Evolutionary conservation across 2,113 vertebrate genomes (phyloP), one percentile per base, ranked within the genome.

Genomic region (Pongo abelii): DNA sequence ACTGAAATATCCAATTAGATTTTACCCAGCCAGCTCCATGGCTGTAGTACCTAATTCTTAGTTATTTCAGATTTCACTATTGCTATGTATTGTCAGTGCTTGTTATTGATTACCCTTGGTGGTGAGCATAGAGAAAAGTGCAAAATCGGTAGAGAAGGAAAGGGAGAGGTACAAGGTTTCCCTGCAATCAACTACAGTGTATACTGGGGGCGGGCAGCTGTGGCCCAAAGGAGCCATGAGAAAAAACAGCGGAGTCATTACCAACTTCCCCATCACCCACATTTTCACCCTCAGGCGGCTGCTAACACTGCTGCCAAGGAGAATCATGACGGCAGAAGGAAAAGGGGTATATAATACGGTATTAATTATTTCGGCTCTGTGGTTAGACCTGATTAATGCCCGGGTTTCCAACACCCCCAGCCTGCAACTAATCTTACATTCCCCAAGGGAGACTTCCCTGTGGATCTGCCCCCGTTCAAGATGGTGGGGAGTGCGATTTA

Each of bases 31-130:
- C 99, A 98, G 97, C 98, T 88, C 96, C 99, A 99, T 99, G 98
- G 99, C 99, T 98, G 98, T 93, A 97, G 97, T 87, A 96, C 89
- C 98, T 98, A 98, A 98, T 27, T 92, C 89, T 94, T 92, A 90
- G 97, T 97, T 98, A 97, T 98, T 98, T 99, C 98, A 99, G 99
- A 98, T 98, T 99, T 99, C 98, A 94, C 98, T 99, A 99, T 97
- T 99, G 99, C 99, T 99, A 99, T 98, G 98, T 98, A 92, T 77
- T 98, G 98, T 98, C 99, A 96, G 98, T 98, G 98, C 98, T 94
- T 94, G 98, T 96, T 97, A 97, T 96, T 97, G 97, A 97, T 98
- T 98, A 98, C 97, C 98, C 98, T 98, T 98, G 98, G 98, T 98
- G 98, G 98, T 98, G 91, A 98, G 98, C 98, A 98, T 97, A 98